Evolutionary conservation across 2,888 invertebrate species (phyloP), one percentile per base, ranked within the genome.

Genomic region (Euclidia mi): DNA sequence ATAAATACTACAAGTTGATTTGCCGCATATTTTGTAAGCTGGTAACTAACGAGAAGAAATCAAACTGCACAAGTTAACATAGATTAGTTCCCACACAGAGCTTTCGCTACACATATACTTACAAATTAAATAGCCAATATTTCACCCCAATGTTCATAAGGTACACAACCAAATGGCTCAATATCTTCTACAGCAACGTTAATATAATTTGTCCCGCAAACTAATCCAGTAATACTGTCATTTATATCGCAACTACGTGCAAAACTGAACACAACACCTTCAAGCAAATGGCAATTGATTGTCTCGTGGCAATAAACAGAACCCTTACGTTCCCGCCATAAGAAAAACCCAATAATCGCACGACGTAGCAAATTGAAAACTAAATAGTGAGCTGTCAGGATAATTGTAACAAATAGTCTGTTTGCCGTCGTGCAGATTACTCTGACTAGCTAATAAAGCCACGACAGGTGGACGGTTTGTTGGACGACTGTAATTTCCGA

Each of bases 401-500:
- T 76, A 68, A 76, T 76, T 71, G 76, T 70, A 62, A 76, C 70
- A 70, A 65, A 76, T 76, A 28, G 76, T 49, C 32, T 28, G 11
- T 41, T 42, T 47, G 45, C 31, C 15, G 14, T 31, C 31, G 56
- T 2, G 28, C 40, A 56, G 50, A 74, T 74, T 72, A 60, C 17
- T 53, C 37, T 43, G 29, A 31, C 34, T 43, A 41, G 44, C 56
- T 60, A 66, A 65, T 64, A 58, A 60, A 69, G 10, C 18, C 25
- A 17, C 15, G 49, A 37, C 58, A 60, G 46, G 10, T 11, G 45
- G 25, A 42, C 41, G 18, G 40, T 34, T 41, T 56, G 29, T 50
- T 32, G n/a, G 31, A 37, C 34, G 34, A 47, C 37, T 38, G 45
- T 57, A 51, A 57, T 57, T 46, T 57, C 56, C 49, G 49, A 56